Conservation (phyloP, 2,797 vertebrate species). For the Sparus aurata region DNA sequence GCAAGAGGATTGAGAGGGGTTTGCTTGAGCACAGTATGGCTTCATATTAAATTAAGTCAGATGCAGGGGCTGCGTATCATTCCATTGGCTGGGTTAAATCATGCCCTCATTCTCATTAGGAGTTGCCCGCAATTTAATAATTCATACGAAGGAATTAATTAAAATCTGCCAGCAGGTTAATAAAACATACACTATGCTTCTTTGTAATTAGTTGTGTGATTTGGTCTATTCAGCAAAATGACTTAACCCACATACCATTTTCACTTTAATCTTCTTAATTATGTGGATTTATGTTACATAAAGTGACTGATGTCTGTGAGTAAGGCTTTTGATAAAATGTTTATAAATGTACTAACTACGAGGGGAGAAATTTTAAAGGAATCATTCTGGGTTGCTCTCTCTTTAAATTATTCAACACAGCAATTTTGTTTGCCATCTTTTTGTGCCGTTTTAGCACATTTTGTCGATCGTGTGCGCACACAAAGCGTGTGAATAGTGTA, state of each 20-base stretch:
- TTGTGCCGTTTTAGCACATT: constrained; percentile 20
- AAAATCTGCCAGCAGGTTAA: constrained; percentile 32
- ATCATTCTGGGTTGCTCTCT: not conserved
- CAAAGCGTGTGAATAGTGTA: constrained; percentile 20
- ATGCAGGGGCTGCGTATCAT: constrained; percentile 28
- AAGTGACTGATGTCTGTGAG: not conserved
- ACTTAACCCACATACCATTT: constrained; percentile 4
- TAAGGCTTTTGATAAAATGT: not conserved
- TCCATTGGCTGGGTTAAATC: constrained; percentile 23
- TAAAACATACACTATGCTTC: constrained; percentile 30
- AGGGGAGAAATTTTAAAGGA: not conserved
- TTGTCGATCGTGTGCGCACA: constrained; percentile 11
- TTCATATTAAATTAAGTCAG: constrained; percentile 34
- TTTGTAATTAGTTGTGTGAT: constrained; percentile 21
- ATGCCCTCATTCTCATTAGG: constrained; percentile 28
- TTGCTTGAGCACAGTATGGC: constrained; percentile 26
- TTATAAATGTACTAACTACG: not conserved
- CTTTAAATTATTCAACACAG: not conserved
- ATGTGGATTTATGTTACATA: not conserved
- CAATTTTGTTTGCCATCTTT: constrained; percentile 1
- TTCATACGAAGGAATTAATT: constrained; percentile 52
- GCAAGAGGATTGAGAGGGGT: constrained; percentile 14
- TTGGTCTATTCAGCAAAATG: constrained; percentile 20
- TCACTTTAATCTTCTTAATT: constrained; percentile 13
- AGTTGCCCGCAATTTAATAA: constrained; percentile 37